Percentiles rank a stretch among this genome's conserved stretches.
phyloP scores from a whole-genome alignment of 92 coral and sea anemone genomes.

The Porites divaricata region DNA sequence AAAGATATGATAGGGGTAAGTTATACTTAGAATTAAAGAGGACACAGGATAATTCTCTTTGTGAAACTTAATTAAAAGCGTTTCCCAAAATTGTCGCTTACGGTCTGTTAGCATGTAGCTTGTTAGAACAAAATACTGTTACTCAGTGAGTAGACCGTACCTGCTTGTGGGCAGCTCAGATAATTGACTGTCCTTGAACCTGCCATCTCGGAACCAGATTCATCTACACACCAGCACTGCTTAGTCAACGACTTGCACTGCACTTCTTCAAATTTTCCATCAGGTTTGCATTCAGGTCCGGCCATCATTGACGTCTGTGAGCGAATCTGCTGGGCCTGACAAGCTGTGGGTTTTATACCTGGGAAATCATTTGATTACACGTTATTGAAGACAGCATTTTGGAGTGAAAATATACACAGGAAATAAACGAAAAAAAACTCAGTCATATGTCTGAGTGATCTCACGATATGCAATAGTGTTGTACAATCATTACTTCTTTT shows the following conservation, averaged over 20 bases:
- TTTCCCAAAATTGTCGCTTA: no score
- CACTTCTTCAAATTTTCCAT: constrained; percentile 66
- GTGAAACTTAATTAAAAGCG: no score
- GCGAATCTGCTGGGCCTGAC: constrained; percentile 28
- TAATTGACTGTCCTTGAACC: constrained; percentile 42
- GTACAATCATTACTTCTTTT: no score
- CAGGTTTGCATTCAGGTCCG: constrained; percentile 60
- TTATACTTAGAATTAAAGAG: no score
- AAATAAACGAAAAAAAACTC: no score
- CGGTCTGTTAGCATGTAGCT: no score
- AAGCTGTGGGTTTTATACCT: constrained; percentile 30
- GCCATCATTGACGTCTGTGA: constrained; percentile 30
- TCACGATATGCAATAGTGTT: no score
- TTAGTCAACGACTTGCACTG: constrained; percentile 73
- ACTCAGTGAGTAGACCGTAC: not conserved
- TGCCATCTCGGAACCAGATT: constrained; percentile 26
- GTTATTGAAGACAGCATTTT: no score
- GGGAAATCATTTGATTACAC: not conserved
- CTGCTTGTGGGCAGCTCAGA: constrained; percentile 46
- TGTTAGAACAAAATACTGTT: not conserved
- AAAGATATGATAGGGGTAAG: no score
- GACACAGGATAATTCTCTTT: no score
- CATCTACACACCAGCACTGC: constrained; percentile 89
- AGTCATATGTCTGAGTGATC: no score
- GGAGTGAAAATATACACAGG: no score